Percentiles rank a stretch among this genome's conserved stretches.
Conservation (phyloP, 2,888 invertebrate genomes). For the Lepidonotus clava region DNA sequence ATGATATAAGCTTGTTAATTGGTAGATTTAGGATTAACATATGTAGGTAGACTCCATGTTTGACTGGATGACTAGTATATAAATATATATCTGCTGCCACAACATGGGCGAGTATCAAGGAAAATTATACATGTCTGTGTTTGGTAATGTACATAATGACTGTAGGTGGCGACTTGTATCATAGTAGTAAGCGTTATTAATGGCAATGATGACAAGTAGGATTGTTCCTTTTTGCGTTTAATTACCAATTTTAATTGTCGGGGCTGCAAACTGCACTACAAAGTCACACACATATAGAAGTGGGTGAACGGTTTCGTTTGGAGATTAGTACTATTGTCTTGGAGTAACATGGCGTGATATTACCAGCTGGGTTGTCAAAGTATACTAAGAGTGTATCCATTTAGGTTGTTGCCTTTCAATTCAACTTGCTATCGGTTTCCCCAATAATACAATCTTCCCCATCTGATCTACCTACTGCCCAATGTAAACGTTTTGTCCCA, state of each 20-base stretch:
- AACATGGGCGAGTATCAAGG: too few relatives aligned
- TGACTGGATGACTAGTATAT: too few relatives aligned
- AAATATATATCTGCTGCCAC: too few relatives aligned
- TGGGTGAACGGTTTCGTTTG: constrained; percentile 11
- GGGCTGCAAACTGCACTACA: constrained; percentile 21
- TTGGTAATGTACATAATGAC: too few relatives aligned
- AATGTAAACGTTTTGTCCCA: too few relatives aligned
- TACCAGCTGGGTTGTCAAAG: neutral
- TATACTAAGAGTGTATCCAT: neutral
- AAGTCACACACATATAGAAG: neutral
- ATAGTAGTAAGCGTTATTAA: neutral
- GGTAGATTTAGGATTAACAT: neutral
- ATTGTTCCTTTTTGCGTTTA: neutral
- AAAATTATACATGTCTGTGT: too few relatives aligned
- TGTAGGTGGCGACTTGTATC: neutral
- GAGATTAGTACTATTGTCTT: constrained; percentile 9
- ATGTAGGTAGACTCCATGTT: neutral
- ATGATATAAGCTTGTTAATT: too few relatives aligned
- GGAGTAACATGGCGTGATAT: neutral
- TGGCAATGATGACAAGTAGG: neutral
- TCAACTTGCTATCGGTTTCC: neutral
- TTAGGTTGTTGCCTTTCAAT: neutral
- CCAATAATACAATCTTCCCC: neutral
- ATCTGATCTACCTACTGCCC: too few relatives aligned
- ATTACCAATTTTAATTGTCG: neutral